Evolutionary conservation across 1,140 invertebrate species (phyloP), one percentile per base, ranked within the genome.

Genomic region (Dysdera silvatica): DNA sequence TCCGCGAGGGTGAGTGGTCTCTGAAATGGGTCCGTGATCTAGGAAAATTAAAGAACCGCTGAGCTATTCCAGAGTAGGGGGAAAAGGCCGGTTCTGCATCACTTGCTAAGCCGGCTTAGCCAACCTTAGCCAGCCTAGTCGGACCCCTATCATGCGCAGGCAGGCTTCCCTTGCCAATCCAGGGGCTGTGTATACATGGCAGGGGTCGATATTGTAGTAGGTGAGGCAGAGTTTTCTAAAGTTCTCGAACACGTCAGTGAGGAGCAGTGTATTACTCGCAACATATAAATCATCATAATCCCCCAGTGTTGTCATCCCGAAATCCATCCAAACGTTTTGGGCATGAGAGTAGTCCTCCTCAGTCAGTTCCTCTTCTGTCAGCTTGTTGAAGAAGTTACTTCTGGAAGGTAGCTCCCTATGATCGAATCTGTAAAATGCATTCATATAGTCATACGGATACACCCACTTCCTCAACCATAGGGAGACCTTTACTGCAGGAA

Each of bases 221-320:
- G 52, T 56, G 10, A 56, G 4, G 33, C 41, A 18, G 6, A 45
- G 43, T 24, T 48, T 37, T 61, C 71, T 51, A 65, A 71, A 72
- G 48, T 66, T 67, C 54, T 71, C 58, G 60, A 71, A 72, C 16
- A 69, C 33, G 48, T 69, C 65, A 18, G 65, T 35, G 51, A 73
- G 37, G 6, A 70, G 26, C 18, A 68, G 33, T 7, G 67, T 62
- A 54, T 71, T 67, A 0, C 41, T 33, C 16, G 8, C 24, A 3
- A 53, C 51, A 35, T 53, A 53, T 18, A 53, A 18, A 28, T 53
- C 51, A n/a, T 32, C 16, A 20, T 45, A 73, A 28, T 70, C 58
- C 3, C 61, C 58, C 7, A 71, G 10, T 14, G 47, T 70, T 26
- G 49, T 54, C 4, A 57, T 58, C 7, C 52, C 69, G 51, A 72